These are phyloP conservation scores for Strix uralensis DNA, from an alignment of 2,113 vertebrate species.

Conservation along the genomic window DNA sequence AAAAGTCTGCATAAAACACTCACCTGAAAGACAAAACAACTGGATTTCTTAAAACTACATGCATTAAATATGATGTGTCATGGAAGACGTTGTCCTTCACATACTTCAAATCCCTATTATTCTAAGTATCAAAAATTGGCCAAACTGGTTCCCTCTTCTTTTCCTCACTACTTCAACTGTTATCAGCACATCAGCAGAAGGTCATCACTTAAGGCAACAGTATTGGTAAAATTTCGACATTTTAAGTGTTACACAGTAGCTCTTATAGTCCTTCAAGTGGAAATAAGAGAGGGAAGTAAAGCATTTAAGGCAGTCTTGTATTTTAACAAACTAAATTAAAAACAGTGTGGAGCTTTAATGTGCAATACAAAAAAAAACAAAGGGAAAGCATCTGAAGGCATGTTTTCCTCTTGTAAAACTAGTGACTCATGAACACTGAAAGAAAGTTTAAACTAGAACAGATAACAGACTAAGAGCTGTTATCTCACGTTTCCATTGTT, in stretches of 20 bases:
- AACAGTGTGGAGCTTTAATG: not conserved
- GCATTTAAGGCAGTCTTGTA: not conserved
- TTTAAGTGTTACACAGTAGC: not conserved
- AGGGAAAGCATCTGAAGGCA: not conserved
- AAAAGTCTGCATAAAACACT: not conserved
- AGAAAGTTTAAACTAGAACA: not conserved
- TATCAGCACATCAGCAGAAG: not conserved
- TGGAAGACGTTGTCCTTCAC: not conserved
- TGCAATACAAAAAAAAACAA: not conserved
- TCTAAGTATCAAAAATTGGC: not conserved
- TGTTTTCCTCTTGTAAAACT: not conserved
- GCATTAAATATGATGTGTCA: not conserved
- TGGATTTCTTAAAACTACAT: not conserved
- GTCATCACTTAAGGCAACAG: not conserved
- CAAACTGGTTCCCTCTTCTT: not conserved
- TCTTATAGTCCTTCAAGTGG: not conserved
- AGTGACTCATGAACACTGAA: not conserved
- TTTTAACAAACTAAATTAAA: not conserved
- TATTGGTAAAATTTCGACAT: not conserved
- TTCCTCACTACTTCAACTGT: not conserved
- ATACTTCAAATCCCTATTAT: not conserved
- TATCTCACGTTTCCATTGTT: not conserved
- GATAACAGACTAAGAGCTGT: not conserved
- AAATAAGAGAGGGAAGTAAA: not conserved
- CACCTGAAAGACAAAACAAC: not conserved